These are phyloP conservation scores for Andrena minutula DNA, from an alignment of 2,888 invertebrate genomes.

Conservation along the genomic window DNA sequence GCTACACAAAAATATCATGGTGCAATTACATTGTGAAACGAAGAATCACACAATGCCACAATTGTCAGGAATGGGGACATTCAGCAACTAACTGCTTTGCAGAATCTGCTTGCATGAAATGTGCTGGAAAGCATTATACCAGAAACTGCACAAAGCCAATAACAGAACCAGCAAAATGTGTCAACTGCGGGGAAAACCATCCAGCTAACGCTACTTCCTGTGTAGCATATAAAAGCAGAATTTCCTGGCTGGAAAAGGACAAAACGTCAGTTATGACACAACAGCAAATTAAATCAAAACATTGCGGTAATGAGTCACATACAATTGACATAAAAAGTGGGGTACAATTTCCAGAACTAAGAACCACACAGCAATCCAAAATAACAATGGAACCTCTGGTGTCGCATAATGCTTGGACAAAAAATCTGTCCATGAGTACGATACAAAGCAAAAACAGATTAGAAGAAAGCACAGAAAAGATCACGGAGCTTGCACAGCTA, in stretches of 20 bases:
- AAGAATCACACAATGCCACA: constrained; percentile 70
- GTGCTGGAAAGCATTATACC: constrained; percentile 70
- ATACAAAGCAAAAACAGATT: too few species aligned
- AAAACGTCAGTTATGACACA: neutral
- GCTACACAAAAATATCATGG: constrained; percentile 66
- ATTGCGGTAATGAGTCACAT: too few species aligned
- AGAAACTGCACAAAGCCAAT: constrained; percentile 68
- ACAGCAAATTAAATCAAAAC: too few species aligned
- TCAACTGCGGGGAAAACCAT: constrained; percentile 71
- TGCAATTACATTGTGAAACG: constrained; percentile 65
- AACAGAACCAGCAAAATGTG: constrained; percentile 70
- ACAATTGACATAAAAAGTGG: too few species aligned
- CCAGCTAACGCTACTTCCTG: constrained; percentile 50
- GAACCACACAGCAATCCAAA: too few species aligned
- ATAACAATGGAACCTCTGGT: too few species aligned
- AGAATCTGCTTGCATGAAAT: constrained; percentile 69
- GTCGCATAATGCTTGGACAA: too few species aligned
- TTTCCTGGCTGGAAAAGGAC: neutral
- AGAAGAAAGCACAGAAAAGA: neutral
- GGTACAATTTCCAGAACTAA: too few species aligned
- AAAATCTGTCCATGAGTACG: too few species aligned
- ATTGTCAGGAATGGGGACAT: constrained; percentile 74
- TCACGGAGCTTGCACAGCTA: neutral
- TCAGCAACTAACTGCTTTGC: constrained; percentile 70
- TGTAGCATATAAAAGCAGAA: neutral